These are phyloP conservation scores for Noctilio leporinus DNA, from an alignment of 2,113 vertebrate species.

Conservation along the genomic window DNA sequence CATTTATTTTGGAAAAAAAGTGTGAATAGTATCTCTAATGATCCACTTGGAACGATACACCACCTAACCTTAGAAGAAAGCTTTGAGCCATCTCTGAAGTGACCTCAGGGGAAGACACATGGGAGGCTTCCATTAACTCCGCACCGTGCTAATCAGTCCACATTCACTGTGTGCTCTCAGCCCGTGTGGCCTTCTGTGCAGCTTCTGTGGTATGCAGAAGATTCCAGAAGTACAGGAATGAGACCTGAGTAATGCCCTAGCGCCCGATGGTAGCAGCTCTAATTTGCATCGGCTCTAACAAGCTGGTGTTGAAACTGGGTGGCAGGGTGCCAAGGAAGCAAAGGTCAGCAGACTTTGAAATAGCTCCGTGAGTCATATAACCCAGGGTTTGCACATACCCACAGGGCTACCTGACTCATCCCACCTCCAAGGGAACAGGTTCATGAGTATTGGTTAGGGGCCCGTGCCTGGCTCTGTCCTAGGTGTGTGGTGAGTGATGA, in stretches of 20 bases:
- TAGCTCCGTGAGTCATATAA: neutral
- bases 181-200: neutral
- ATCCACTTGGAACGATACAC: neutral
- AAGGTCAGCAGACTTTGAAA: conserved; percentile 42
- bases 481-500: neutral
- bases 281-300: conserved; percentile 27
- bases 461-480: neutral
- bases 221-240: neutral
- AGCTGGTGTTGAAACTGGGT: conserved; percentile 41
- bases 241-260: neutral
- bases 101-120: neutral
- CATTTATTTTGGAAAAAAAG: neutral
- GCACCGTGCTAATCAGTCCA: neutral
- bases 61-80: neutral
- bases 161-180: fast-evolving
- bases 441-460: fast-evolving
- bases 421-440: neutral
- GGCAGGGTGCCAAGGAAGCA: conserved; percentile 51
- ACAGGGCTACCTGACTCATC: neutral
- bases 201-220: neutral
- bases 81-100: neutral
- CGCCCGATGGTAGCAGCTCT: neutral
- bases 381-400: neutral
- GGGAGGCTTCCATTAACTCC: neutral
- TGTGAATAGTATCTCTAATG: neutral